These are phyloP conservation scores for Holothuria leucospilota DNA, from an alignment of 53 echinoderm and acorn worm species.

Conservation along the genomic window DNA sequence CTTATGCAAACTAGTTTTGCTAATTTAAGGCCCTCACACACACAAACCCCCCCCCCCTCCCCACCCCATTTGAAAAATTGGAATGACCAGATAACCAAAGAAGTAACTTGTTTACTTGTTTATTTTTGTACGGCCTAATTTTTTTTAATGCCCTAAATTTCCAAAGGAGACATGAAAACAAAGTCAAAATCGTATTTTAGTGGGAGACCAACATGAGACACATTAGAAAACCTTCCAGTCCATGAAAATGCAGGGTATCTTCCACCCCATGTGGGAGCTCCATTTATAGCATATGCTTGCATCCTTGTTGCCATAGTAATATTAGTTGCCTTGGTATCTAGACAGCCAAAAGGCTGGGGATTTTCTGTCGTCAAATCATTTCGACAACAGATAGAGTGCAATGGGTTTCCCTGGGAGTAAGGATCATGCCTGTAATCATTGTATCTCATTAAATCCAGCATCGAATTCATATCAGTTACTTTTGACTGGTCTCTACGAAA, in stretches of 20 bases:
- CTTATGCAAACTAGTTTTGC: too few species aligned
- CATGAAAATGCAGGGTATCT: slow-evolving; percentile 76
- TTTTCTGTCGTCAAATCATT: slow-evolving; percentile 61
- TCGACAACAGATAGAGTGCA: slow-evolving; percentile 78
- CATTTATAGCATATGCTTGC: slow-evolving; percentile 71
- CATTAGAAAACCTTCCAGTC: slow-evolving; percentile 57
- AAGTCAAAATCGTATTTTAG: slow-evolving; percentile 75
- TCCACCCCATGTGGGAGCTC: slow-evolving; percentile 71
- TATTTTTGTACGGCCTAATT: too few species aligned
- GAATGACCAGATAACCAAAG: too few species aligned
- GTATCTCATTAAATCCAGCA: slow-evolving; percentile 77
- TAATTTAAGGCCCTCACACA: too few species aligned
- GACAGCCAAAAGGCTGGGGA: slow-evolving; percentile 74
- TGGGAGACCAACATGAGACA: slow-evolving; percentile 74
- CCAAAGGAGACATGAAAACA: slow-evolving; percentile 71
- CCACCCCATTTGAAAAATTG: too few species aligned
- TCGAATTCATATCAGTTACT: slow-evolving; percentile 73
- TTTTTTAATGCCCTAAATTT: background rate
- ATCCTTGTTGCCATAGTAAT: slow-evolving; percentile 71
- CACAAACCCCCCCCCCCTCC: too few species aligned
- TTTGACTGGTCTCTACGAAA: slow-evolving; percentile 83
- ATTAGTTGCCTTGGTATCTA: slow-evolving; percentile 92
- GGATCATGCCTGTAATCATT: slow-evolving; percentile 87
- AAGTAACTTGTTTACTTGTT: too few species aligned
- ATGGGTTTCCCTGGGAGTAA: slow-evolving; percentile 79